Evolutionary conservation across 2,888 invertebrate species (phyloP), one percentile per base, ranked within the genome.

Genomic region (Leptothorax acervorum): DNA sequence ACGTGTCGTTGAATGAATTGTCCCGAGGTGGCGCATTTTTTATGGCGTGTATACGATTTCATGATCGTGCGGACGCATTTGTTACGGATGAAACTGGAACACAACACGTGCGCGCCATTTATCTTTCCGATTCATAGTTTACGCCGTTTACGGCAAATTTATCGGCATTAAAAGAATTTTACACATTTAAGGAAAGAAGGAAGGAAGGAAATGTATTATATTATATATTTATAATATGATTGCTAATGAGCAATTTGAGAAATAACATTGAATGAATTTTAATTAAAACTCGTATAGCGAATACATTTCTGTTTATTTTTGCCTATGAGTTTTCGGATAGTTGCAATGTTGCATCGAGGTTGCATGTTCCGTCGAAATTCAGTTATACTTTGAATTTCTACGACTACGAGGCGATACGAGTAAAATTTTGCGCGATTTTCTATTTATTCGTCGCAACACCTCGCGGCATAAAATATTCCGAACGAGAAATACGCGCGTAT

Each of bases 371-470:
- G 42, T 28, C 42, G 8, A 15, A 71, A 78, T 78, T 78, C 42
- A 12, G 15, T 23, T 60, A 74, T 74, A 48, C 39, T 71, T 71
- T 57, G 42, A n/a, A 71, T 71, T 73, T 57, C 42, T 63, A 23
- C 45, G 48, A 73, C 12, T 31, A 4, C 6, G 39, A 0, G 6
- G 35, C 15, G 15, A 35, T 57, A 55, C 15, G 63, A 62, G 48
- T 35, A 45, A 75, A 63, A 66, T 66, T 66, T 18, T 23, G 23
- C 39, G 39, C 55, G 23, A 79, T 79, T 79, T 79, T 55, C 55
- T 73, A 73, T 79, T 73, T 79, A 73, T 73, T 73, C 74, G 75
- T 73, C 57, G 79, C 79, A 48, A 51, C 48, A 57, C 23, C 79
- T 74, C 39, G 75, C 75, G 79, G 73, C 75, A 60, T 60, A 73